Percentiles rank a stretch among this genome's conserved stretches.
Evolutionary conservation across 2,888 invertebrate genomes (phyloP).

Genomic region (Melangyna quadrimaculata): DNA sequence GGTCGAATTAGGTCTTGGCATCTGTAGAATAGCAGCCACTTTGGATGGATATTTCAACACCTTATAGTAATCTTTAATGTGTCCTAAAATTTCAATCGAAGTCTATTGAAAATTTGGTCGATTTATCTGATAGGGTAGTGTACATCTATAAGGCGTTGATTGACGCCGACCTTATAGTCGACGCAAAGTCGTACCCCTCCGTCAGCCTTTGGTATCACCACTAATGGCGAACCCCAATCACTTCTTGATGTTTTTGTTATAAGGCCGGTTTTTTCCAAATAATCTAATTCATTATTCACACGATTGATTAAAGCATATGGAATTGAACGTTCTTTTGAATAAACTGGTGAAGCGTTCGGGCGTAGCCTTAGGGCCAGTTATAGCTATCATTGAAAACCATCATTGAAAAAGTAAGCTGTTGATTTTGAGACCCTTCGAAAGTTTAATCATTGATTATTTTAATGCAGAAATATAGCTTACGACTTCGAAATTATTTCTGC

Average conservation of each 20-base stretch:
- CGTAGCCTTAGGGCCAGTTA: too few species aligned
- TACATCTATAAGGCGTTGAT: background rate
- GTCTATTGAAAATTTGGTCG: constrained; percentile 72
- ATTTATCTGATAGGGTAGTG: constrained; percentile 47
- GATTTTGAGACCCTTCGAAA: too few species aligned
- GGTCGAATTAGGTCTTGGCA: constrained; percentile 49
- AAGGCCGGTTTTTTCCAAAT: background rate
- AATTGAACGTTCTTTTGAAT: constrained; percentile 12
- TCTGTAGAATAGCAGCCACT: constrained; percentile 33
- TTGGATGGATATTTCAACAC: constrained; percentile 52
- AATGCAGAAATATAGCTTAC: too few species aligned
- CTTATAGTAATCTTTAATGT: constrained; percentile 30
- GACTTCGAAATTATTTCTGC: too few species aligned
- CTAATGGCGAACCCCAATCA: constrained; percentile 19
- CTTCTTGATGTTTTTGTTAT: constrained; percentile 1
- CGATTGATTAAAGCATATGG: background rate
- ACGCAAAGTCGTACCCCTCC: too few species aligned
- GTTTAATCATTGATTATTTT: too few species aligned
- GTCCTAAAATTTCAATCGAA: constrained; percentile 56
- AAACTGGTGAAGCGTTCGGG: background rate
- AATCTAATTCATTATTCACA: constrained; percentile 6
- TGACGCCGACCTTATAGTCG: constrained; percentile 16
- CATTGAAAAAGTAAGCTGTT: too few species aligned
- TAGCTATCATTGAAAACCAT: too few species aligned
- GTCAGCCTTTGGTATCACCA: too few species aligned